Evolutionary conservation across 2,797 vertebrate genomes (phyloP).

Genomic region (Clamator glandarius): DNA sequence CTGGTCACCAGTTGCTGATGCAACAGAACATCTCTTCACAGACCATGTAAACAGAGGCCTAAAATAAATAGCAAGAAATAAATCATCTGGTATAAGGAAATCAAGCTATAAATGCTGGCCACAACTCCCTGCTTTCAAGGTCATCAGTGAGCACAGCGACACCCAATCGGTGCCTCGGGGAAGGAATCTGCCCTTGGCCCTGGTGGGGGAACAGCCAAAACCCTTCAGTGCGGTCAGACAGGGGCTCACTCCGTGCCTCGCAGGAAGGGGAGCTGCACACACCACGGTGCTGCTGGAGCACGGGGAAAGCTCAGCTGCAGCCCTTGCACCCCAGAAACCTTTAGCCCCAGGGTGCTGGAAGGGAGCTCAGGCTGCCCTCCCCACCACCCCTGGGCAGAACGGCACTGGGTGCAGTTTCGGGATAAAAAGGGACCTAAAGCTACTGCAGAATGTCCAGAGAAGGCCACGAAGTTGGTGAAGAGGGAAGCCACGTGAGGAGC

Average conservation of each 20-base stretch:
- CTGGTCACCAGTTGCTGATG: neutral
- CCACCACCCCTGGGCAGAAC: neutral
- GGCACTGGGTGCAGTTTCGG: too few species aligned
- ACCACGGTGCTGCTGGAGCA: too few species aligned
- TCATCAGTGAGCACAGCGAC: neutral
- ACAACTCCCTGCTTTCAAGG: neutral
- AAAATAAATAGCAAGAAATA: neutral
- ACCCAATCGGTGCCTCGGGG: neutral
- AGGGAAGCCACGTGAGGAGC: too few species aligned
- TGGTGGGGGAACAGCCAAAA: neutral
- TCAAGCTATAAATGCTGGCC: neutral
- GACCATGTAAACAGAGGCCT: neutral
- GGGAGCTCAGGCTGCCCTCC: fast-evolving
- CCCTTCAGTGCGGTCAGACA: neutral
- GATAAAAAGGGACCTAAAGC: too few species aligned
- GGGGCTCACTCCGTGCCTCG: neutral
- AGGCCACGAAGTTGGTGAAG: too few species aligned
- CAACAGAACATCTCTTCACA: neutral
- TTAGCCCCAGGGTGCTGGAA: fast-evolving
- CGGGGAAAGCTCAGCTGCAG: neutral
- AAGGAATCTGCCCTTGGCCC: neutral
- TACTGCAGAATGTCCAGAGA: too few species aligned
- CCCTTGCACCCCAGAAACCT: neutral
- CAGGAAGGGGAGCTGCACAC: fast-evolving
- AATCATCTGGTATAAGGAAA: neutral